phyloP scores from a whole-genome alignment of 2,113 vertebrate species.

The Egretta garzetta region DNA sequence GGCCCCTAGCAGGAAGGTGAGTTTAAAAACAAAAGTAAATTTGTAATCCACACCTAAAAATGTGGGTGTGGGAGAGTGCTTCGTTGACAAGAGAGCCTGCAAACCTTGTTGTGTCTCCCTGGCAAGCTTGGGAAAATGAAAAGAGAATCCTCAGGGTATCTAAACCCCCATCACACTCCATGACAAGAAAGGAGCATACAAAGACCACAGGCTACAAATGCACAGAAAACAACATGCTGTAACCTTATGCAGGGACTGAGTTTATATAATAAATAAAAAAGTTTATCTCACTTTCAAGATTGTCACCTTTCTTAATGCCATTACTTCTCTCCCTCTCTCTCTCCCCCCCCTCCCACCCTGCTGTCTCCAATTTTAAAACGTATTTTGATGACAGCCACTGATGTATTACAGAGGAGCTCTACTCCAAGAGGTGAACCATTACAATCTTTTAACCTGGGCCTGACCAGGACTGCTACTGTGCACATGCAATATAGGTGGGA shows the following conservation, averaged over 20 bases:
- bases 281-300: background rate
- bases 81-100: background rate
- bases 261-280: background rate
- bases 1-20: rapidly evolving
- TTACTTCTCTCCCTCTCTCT: background rate
- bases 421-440: background rate
- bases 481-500: background rate
- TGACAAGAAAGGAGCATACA: background rate
- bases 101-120: background rate
- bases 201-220: background rate
- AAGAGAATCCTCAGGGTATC: background rate
- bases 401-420: background rate
- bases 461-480: background rate
- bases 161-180: background rate
- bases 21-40: background rate
- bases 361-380: background rate
- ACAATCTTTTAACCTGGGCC: background rate
- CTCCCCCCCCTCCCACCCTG: too few relatives aligned
- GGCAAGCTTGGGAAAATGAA: background rate
- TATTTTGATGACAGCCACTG: background rate
- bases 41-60: background rate
- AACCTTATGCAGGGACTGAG: background rate
- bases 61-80: background rate
- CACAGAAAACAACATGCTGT: background rate
- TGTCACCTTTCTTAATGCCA: background rate